These are phyloP conservation scores for Xyrichtys novacula DNA, from an alignment of 2,797 vertebrate species.

Conservation along the genomic window DNA sequence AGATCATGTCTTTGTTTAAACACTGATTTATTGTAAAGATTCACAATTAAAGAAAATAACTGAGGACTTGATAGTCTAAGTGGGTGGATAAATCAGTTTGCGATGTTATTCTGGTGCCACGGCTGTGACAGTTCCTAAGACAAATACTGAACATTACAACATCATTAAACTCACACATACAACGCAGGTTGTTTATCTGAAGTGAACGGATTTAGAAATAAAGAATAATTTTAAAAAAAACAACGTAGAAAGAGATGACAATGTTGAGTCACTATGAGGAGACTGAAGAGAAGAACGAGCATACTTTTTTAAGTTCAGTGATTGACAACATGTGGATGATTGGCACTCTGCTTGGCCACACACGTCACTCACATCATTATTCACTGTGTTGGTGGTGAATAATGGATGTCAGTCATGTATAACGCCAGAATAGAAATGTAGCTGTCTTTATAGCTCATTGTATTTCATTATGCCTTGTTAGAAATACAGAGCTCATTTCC, in stretches of 20 bases:
- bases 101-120: conserved; percentile 34
- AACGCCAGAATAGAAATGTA: conserved; percentile 2
- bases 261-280: neutral
- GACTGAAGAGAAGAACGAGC: neutral
- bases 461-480: conserved; percentile 17
- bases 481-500: conserved; percentile 18
- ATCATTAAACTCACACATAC: conserved; percentile 36
- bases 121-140: conserved; percentile 28
- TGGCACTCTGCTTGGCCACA: conserved; percentile 15
- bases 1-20: conserved; percentile 9
- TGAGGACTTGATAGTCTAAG: conserved; percentile 15
- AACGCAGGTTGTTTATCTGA: conserved; percentile 26
- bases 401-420: conserved; percentile 31
- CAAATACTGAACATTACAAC: conserved; percentile 18
- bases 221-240: conserved; percentile 19
- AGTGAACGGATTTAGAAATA: conserved; percentile 38
- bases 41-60: conserved; percentile 28
- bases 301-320: conserved; percentile 20
- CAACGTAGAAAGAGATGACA: conserved; percentile 11
- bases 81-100: conserved; percentile 31
- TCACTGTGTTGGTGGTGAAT: conserved; percentile 18
- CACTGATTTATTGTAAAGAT: conserved; percentile 19
- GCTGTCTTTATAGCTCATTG: neutral
- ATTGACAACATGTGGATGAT: conserved; percentile 13
- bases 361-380: conserved; percentile 14